Base-by-base conservation (phyloP, 2,888 invertebrate genomes). In the Cyrtodaria siliqua region DNA sequence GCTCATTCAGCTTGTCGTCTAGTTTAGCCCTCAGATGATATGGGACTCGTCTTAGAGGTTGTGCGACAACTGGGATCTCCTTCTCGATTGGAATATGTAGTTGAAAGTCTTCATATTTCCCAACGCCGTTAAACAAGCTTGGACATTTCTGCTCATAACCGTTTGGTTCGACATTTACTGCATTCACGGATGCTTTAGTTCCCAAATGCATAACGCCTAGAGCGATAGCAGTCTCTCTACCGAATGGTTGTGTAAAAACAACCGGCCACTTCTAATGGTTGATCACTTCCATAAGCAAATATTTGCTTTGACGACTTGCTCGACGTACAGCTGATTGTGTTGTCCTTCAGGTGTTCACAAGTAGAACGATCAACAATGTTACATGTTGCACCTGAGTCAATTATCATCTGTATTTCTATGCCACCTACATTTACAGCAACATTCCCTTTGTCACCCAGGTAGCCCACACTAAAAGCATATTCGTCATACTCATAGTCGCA, bases 191-290 rank as follows among this genome's bases (percentile, higher is more conserved):
- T 33, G 33, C 12, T 33, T n/a, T n/a, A n/a, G n/a, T n/a, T n/a
- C n/a, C n/a, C n/a, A n/a, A n/a, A n/a, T n/a, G n/a, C n/a, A 77
- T 18, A 2, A 77, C 49, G 16, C 47, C 50, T 0, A 75, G 44
- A 20, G 38, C 16, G 1, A 38, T 52, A 2, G 75, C 69, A n/a
- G 52, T 63, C 8, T 63, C 26, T 12, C 42, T n/a, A n/a, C n/a
- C n/a, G n/a, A n/a, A 50, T 33, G 9, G 12, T 23, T 2, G 40
- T 2, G 8, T 8, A 14, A 12, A 44, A 20, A 23, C 18, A 9
- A 16, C 59, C 67, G 38, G 50, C 59, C n/a, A 50, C 53, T 52
- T 12, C 6, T 12, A 68, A 44, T 20, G 59, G 60, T 8, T 3
- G 3, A 6, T 14, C 16, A 3, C 8, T 20, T 8, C 52, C 52